A percentile compares a stretch with the other conserved stretches of the same genome.
Evolutionary conservation across 1,140 invertebrate species (phyloP).

Genomic region (Heliothis virescens): DNA sequence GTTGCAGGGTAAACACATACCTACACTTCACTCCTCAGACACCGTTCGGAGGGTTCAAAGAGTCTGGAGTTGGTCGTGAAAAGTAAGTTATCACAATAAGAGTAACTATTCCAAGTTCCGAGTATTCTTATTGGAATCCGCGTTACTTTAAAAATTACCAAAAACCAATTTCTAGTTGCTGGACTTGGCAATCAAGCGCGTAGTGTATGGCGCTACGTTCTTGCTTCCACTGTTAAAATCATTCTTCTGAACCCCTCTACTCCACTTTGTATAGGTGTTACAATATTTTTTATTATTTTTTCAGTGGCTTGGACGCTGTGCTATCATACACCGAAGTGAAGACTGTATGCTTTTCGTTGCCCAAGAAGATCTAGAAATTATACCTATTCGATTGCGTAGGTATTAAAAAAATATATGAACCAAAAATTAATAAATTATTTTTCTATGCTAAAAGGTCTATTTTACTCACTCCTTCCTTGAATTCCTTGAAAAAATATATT

Average conservation of each 20-base stretch:
- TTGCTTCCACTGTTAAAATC: too few relatives aligned
- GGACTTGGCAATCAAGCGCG: neutral
- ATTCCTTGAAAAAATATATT: too few relatives aligned
- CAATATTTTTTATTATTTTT: constrained; percentile 11
- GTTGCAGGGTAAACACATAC: constrained; percentile 91
- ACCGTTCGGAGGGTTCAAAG: constrained; percentile 91
- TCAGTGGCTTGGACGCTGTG: constrained; percentile 49
- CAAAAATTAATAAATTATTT: neutral
- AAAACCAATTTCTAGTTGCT: neutral
- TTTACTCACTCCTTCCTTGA: too few relatives aligned
- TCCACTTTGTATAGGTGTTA: neutral
- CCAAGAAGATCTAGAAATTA: constrained; percentile 50
- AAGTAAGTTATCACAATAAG: constrained; percentile 30
- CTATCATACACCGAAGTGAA: constrained; percentile 58
- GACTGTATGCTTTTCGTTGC: constrained; percentile 49
- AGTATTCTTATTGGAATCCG: too few relatives aligned
- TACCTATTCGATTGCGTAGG: neutral
- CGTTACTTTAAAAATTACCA: neutral
- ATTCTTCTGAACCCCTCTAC: too few relatives aligned
- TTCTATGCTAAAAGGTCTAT: too few relatives aligned
- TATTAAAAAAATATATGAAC: neutral
- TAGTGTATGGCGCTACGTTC: too few relatives aligned
- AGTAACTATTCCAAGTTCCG: too few relatives aligned
- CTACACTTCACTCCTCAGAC: constrained; percentile 86
- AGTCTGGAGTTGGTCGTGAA: constrained; percentile 47